Conservation (phyloP, 2,888 invertebrate species). For the Electrophaes corylata region DNA sequence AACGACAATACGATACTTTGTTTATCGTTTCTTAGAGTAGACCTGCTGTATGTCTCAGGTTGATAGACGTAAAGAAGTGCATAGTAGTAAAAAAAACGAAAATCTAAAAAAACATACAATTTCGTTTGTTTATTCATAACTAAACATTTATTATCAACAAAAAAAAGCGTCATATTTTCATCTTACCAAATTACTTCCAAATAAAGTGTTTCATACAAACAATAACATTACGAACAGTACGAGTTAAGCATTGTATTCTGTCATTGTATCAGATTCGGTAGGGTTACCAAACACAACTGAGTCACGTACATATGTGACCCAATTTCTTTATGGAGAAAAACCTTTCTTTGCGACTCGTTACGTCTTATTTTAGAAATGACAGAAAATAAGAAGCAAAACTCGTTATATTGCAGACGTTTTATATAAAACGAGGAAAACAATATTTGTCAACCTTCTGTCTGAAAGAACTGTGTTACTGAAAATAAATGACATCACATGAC, state of each 20-base stretch:
- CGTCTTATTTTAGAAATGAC: not conserved
- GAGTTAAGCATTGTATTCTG: constrained; percentile 31
- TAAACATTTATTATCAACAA: too few species aligned
- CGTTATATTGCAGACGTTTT: not conserved
- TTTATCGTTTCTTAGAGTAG: too few species aligned
- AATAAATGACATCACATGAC: too few species aligned
- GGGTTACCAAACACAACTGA: constrained; percentile 44
- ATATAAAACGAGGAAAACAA: not conserved
- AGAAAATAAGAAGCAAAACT: not conserved
- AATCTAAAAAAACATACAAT: too few species aligned
- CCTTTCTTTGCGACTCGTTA: constrained; percentile 22
- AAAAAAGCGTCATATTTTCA: not conserved
- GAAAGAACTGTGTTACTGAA: too few species aligned
- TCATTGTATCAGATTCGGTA: constrained; percentile 37
- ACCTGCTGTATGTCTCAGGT: too few species aligned
- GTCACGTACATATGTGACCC: constrained; percentile 44
- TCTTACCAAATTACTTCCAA: not conserved
- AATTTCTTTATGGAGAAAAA: constrained; percentile 40
- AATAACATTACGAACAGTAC: constrained; percentile 1
- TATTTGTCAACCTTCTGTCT: too few species aligned
- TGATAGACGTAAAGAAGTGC: too few species aligned
- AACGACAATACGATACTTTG: too few species aligned
- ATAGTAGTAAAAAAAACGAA: too few species aligned
- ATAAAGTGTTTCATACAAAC: not conserved
- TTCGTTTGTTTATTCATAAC: too few species aligned